Evolutionary conservation across 2,113 vertebrate genomes (phyloP), one percentile per base, ranked within the genome.

Genomic region (Pomatorhinus ruficollis): DNA sequence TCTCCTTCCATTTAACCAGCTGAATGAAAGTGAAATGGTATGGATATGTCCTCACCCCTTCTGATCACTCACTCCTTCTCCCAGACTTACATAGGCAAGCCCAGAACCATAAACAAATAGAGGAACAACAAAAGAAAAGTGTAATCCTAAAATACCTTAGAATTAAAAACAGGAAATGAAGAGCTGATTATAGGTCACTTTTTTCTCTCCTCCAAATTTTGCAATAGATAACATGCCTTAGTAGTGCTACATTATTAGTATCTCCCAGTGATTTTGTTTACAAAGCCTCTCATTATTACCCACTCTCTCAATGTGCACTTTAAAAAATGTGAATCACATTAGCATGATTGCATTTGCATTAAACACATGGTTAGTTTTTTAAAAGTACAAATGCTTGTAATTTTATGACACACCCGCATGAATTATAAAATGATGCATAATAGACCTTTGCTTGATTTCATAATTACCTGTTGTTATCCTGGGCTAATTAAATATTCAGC

Each of bases 401-500:
- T 94, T 97, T 95, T 93, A 49, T 77, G 93, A 71, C 71, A 92
- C 79, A 86, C 77, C 47, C 31, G 1, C 61, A 95, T 89, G 78
- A 96, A 96, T 96, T 92, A 89, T 95, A 96, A 96, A 86, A 95
- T 91, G 40, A 95, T 95, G 65, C 76, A 82, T 94, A 95, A 95
- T 90, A 93, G 70, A 93, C 83, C 19, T 91, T 76, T 45, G 20
- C 76, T 92, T 90, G 50, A 96, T 97, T 97, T 97, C 57, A 75
- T 95, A 96, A 95, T 95, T 86, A 94, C 77, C 63, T 97, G 80
- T 95, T 97, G 81, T 97, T 95, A 91, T 95, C 68, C 23, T 14
- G 21, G 54, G 30, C 9, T 95, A 95, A 95, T 96, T 95, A 95
- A 93, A 95, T 96, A 95, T 95, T 93, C 94, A 94, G 28, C 45